A percentile compares a stretch with the other conserved stretches of the same genome.
phyloP scores from a whole-genome alignment of 2,797 vertebrate genomes.

The Pantherophis alleghaniensis region DNA sequence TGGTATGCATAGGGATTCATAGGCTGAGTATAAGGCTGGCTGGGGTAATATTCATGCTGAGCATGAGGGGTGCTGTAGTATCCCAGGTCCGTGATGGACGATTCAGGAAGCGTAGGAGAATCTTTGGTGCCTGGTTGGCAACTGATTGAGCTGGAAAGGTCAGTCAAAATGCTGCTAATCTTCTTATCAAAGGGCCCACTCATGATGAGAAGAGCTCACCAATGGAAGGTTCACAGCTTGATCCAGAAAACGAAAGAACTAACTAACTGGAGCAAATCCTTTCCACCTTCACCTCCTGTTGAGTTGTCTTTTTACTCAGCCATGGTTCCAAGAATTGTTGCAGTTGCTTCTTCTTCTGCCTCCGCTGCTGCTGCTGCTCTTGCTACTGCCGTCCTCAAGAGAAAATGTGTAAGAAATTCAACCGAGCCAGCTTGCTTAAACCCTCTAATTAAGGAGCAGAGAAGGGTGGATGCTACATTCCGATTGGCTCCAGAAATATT shows the following conservation, averaged over 20 bases:
- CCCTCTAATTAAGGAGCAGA: constrained; percentile 87
- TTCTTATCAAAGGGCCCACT: constrained; percentile 93
- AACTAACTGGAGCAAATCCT: background rate
- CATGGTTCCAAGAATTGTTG: constrained; percentile 25
- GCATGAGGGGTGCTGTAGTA: constrained; percentile 88
- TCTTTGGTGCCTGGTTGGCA: constrained; percentile 96
- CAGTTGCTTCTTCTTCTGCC: constrained; percentile 25
- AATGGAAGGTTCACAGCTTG: background rate
- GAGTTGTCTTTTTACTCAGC: constrained; percentile 13
- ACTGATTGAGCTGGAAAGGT: constrained; percentile 91
- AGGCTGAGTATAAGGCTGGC: constrained; percentile 83
- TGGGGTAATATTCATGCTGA: constrained; percentile 90
- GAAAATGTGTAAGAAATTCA: constrained; percentile 66
- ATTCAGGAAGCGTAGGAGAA: constrained; percentile 94
- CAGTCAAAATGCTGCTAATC: constrained; percentile 90
- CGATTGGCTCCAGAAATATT: constrained; percentile 85
- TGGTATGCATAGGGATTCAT: constrained; percentile 84
- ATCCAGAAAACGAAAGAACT: background rate
- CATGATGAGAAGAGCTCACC: constrained; percentile 70
- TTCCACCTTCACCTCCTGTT: background rate
- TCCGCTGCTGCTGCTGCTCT: constrained; percentile 30
- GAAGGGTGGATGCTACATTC: constrained; percentile 81
- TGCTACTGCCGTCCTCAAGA: constrained; percentile 64
- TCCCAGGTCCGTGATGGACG: constrained; percentile 94
- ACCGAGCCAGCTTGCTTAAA: constrained; percentile 81